Evolutionary conservation across 2,888 invertebrate species (phyloP).

Genomic region (Venusia cambrica): DNA sequence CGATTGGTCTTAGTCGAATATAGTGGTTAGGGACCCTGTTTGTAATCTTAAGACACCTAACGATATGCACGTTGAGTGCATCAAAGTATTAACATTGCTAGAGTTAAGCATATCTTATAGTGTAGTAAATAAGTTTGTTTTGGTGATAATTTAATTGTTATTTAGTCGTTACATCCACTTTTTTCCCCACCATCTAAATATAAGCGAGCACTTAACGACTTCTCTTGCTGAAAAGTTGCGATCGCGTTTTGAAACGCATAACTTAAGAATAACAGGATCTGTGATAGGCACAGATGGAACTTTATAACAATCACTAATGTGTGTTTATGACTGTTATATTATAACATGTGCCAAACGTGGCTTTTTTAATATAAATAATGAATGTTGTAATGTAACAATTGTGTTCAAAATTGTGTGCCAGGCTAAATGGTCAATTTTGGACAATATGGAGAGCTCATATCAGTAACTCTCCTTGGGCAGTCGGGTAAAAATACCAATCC

Average conservation of each 20-base stretch:
- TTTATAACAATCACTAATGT: slow-evolving; percentile 12
- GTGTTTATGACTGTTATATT: slow-evolving; percentile 24
- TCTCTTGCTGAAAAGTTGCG: slow-evolving; percentile 8
- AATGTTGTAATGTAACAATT: slow-evolving; percentile 36
- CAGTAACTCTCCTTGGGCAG: too few species aligned
- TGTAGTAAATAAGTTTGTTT: slow-evolving; percentile 23
- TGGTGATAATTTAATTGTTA: slow-evolving; percentile 40
- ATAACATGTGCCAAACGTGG: slow-evolving; percentile 62
- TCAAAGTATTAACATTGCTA: slow-evolving; percentile 25
- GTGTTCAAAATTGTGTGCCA: slow-evolving; percentile 63
- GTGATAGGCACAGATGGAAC: slow-evolving; percentile 15
- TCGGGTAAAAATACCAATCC: slow-evolving; percentile 29
- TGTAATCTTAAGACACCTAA: not conserved
- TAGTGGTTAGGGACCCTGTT: too few species aligned
- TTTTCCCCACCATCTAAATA: slow-evolving; percentile 41
- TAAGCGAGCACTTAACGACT: slow-evolving; percentile 23
- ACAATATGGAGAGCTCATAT: slow-evolving; percentile 36
- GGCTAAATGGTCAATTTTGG: slow-evolving; percentile 39
- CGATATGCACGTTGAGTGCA: slow-evolving; percentile 2
- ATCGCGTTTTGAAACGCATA: slow-evolving; percentile 10
- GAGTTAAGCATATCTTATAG: slow-evolving; percentile 15
- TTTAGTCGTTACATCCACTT: slow-evolving; percentile 41
- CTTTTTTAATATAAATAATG: slow-evolving; percentile 42
- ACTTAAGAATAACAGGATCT: slow-evolving; percentile 9
- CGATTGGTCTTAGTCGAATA: too few species aligned